A percentile compares a stretch with the other conserved stretches of the same genome.
Evolutionary conservation across 2,888 invertebrate genomes (phyloP).

Genomic region (Ellobium chinense): DNA sequence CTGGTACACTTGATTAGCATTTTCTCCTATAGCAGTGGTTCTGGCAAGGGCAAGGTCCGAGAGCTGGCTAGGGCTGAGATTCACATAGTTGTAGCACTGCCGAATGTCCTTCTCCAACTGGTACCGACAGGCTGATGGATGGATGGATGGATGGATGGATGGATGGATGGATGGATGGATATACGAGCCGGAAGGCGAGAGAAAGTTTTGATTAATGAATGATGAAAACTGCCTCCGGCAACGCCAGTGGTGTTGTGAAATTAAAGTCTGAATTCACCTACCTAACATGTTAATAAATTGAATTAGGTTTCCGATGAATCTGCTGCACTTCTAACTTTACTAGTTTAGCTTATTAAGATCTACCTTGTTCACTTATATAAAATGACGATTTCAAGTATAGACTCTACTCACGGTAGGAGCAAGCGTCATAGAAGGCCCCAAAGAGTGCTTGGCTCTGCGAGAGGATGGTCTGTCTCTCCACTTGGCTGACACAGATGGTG

Average conservation of each 20-base stretch:
- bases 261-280: too few species aligned
- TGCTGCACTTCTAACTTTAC: too few species aligned
- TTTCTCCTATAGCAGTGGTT: constrained; percentile 48
- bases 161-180: neutral
- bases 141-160: neutral
- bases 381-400: neutral
- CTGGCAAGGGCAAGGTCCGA: constrained; percentile 49
- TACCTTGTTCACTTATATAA: neutral
- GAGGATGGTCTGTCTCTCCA: constrained; percentile 50
- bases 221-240: too few species aligned
- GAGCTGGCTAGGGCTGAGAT: constrained; percentile 50
- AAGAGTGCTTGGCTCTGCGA: constrained; percentile 49
- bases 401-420: constrained; percentile 52
- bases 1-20: constrained; percentile 47
- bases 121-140: constrained; percentile 51
- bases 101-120: constrained; percentile 52
- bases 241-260: too few species aligned
- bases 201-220: neutral
- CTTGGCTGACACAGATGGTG: constrained; percentile 46
- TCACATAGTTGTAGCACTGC: constrained; percentile 54
- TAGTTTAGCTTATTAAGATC: too few species aligned
- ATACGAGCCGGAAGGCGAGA: neutral
- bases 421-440: constrained; percentile 50
- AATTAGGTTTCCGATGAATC: too few species aligned
- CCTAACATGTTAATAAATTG: too few species aligned